Base-by-base conservation (phyloP, 1,140 invertebrate species). In the Bicyclus anynana region DNA sequence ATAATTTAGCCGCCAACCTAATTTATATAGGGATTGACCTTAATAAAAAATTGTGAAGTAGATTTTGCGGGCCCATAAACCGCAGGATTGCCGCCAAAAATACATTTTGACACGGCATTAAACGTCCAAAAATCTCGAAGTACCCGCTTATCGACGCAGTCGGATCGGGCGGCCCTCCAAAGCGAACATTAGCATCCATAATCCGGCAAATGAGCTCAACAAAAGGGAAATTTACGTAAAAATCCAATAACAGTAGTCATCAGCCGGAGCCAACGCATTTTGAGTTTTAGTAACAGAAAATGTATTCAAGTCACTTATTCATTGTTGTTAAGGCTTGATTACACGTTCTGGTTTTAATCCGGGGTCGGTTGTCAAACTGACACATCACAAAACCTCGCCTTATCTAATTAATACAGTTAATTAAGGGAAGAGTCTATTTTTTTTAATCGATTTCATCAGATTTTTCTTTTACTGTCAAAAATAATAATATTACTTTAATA, bases 161-260 rank as follows among this genome's bases (percentile, higher is more conserved):
- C 37, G 67, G 70, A 77, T 77, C 75, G 68, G 37, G 48, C 37
- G 37, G 59, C 57, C 61, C 54, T 44, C 66, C 42, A 60, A 60
- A 56, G 63, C 62, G 48, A 48, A 67, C 66, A 77, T 80, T 80
- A 77, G 69, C 78, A 72, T 72, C 72, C 65, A 70, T 80, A 82
- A 82, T 76, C 74, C 67, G 58, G 62, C 62, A 74, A 82, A 84
- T 77, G 77, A 77, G 73, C 67, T 59, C 65, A 70, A 77, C 74
- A 84, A 80, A 80, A 73, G 62, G 60, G 65, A 61, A 80, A 81
- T 83, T 84, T 80, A 74, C 73, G 68, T 80, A 75, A 81, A 80
- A 80, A 80, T 81, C 65, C 67, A 73, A 78, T 80, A 78, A 72
- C 64, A 71, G 51, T 53, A 67, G 67, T 69, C 68, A 71, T 74